Evolutionary conservation across 2,888 invertebrate genomes (phyloP).

Genomic region (Aleiodes leptofemur): DNA sequence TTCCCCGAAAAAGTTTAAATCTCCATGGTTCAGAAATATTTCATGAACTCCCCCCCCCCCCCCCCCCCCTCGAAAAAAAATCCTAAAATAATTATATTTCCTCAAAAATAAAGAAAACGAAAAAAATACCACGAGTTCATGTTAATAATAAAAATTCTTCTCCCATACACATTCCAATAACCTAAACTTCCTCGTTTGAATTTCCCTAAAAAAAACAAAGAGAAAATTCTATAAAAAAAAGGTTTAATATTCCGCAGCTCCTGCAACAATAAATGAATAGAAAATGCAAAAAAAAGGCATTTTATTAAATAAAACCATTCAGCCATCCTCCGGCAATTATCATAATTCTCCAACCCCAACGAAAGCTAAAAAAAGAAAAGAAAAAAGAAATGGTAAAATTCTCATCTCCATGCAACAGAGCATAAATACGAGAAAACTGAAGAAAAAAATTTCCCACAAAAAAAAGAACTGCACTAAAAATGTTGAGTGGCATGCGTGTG

Average conservation of each 20-base stretch:
- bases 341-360: neutral
- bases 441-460: neutral
- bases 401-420: neutral
- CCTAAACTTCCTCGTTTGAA: neutral
- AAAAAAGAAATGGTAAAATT: neutral
- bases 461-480: neutral
- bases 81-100: too few relatives aligned
- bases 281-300: neutral
- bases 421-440: slow-evolving; percentile 17
- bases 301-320: slow-evolving; percentile 3
- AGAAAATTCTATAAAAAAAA: neutral
- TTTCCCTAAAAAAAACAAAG: neutral
- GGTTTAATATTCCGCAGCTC: neutral
- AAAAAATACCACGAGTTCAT: too few relatives aligned
- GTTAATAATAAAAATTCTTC: too few relatives aligned
- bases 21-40: too few relatives aligned
- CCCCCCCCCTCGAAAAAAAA: too few relatives aligned
- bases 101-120: too few relatives aligned
- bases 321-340: slow-evolving; percentile 16
- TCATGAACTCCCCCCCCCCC: too few relatives aligned
- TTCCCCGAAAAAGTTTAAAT: too few relatives aligned
- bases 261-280: neutral
- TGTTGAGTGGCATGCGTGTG: slow-evolving; percentile 28
- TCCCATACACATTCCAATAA: neutral
- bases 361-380: too few relatives aligned